Conservation (phyloP, 2,888 invertebrate species). For the Chrysolina oricalcia region DNA sequence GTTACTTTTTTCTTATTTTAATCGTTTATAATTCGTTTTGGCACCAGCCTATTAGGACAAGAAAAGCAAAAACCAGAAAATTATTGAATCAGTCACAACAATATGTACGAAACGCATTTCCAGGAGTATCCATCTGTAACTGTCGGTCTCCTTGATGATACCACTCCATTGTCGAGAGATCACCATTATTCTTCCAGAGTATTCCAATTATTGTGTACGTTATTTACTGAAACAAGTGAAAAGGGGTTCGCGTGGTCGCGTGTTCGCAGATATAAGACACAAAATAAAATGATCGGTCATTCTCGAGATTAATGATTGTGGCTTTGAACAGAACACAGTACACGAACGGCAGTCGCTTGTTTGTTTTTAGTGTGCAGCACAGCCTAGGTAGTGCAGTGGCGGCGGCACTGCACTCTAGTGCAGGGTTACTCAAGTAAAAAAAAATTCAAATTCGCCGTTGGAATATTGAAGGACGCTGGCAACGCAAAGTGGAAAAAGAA, state of each 20-base stretch:
- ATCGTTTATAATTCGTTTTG: too few species aligned
- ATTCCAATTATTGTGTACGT: constrained; percentile 42
- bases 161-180: background rate
- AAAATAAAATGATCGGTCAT: constrained; percentile 68
- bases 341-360: constrained; percentile 61
- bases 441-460: too few species aligned
- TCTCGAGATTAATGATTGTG: constrained; percentile 65
- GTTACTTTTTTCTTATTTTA: too few species aligned
- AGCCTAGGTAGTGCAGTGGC: background rate
- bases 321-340: constrained; percentile 64
- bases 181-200: constrained; percentile 22
- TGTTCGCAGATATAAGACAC: constrained; percentile 62
- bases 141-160: constrained; percentile 4
- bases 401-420: background rate
- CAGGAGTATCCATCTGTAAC: background rate
- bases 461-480: too few species aligned
- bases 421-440: too few species aligned
- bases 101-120: background rate
- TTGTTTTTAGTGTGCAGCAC: constrained; percentile 45
- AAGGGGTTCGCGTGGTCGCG: constrained; percentile 56
- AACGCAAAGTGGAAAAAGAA: too few species aligned
- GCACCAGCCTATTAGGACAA: too few species aligned
- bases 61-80: too few species aligned
- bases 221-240: constrained; percentile 45
- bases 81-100: background rate